phyloP scores from a whole-genome alignment of 2,113 vertebrate species.

The Lonchura striata region DNA sequence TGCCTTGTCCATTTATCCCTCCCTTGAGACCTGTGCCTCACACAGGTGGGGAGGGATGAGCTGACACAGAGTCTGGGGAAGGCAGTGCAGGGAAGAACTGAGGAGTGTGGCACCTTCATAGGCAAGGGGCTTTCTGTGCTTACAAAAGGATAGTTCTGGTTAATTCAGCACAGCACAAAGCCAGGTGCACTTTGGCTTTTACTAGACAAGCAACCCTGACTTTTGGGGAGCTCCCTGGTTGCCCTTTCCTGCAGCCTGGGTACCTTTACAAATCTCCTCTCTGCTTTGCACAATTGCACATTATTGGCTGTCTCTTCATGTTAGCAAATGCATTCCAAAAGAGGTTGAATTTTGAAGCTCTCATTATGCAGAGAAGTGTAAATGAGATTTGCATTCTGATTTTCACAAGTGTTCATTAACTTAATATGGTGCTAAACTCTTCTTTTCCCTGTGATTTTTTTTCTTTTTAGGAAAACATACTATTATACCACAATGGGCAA shows the following conservation, averaged over 20 bases:
- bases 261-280: background rate
- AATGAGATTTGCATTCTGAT: background rate
- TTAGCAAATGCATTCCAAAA: background rate
- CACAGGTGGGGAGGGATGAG: background rate
- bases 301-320: background rate
- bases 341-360: background rate
- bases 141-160: background rate
- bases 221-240: background rate
- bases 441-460: background rate
- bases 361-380: background rate
- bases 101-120: fast-evolving
- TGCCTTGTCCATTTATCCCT: background rate
- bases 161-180: background rate
- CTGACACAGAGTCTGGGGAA: background rate
- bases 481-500: constrained; percentile 86
- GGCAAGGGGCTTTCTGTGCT: background rate
- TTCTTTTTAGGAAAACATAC: constrained; percentile 86
- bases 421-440: background rate
- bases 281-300: background rate
- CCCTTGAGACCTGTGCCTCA: background rate
- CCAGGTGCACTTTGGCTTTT: background rate
- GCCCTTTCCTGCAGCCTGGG: background rate
- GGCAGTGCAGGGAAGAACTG: background rate
- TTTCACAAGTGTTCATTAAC: background rate
- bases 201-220: background rate